Evolutionary conservation across 2,888 invertebrate genomes (phyloP).

Genomic region (Pristionchus arcanus): DNA sequence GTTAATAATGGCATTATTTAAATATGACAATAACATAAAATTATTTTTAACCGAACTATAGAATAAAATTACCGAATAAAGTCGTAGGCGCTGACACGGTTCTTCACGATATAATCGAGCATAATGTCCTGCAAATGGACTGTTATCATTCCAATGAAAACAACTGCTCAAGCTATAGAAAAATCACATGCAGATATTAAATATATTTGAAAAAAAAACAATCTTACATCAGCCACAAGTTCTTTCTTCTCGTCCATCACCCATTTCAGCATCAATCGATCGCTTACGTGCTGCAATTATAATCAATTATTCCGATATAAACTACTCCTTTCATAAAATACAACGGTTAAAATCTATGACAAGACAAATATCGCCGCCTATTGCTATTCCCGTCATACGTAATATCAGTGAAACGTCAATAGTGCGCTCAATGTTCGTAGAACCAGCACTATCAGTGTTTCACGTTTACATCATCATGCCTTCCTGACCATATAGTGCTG

Average conservation of each 20-base stretch:
- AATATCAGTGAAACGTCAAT: neutral
- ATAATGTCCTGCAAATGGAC: conserved; percentile 56
- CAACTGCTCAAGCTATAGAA: too few species aligned
- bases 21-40: neutral
- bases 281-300: conserved; percentile 45
- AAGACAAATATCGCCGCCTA: neutral
- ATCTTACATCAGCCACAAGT: conserved; percentile 42
- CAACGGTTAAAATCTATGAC: too few species aligned
- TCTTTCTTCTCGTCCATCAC: conserved; percentile 51
- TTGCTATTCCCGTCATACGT: neutral
- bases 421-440: neutral
- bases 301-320: neutral
- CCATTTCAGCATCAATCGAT: conserved; percentile 44
- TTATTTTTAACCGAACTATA: neutral
- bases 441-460: neutral
- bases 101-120: conserved; percentile 57
- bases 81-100: neutral
- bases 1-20: neutral
- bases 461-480: neutral
- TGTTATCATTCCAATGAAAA: neutral
- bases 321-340: neutral
- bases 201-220: neutral
- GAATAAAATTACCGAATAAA: conserved; percentile 19
- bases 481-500: conserved; percentile 63
- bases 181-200: neutral